Conservation (phyloP, 2,797 vertebrate genomes). For the Paedocypris micromegethes region DNA sequence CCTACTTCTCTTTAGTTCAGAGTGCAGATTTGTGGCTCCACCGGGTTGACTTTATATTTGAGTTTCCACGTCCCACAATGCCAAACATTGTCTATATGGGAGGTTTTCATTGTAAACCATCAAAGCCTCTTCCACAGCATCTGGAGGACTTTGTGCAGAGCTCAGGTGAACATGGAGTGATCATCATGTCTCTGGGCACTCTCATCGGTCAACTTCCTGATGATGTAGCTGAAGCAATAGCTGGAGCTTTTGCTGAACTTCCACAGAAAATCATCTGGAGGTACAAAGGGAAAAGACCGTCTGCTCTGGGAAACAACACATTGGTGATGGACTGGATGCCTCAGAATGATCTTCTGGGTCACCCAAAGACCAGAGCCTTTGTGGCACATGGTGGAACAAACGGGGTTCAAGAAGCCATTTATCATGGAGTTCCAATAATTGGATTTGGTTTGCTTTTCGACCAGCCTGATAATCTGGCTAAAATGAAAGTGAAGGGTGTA, state of each 20-base stretch:
- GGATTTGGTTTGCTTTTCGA: constrained; percentile 51
- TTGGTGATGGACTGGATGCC: constrained; percentile 53
- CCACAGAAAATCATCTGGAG: constrained; percentile 54
- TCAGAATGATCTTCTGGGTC: constrained; percentile 54
- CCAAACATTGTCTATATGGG: constrained; percentile 56
- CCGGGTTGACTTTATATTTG: constrained; percentile 54
- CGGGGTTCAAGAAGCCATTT: constrained; percentile 53
- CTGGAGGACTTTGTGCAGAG: constrained; percentile 55
- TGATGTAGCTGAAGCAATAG: constrained; percentile 43
- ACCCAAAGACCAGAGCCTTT: constrained; percentile 50
- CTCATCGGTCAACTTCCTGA: constrained; percentile 40
- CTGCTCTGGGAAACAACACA: constrained; percentile 51
- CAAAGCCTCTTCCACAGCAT: constrained; percentile 51
- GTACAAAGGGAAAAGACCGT: constrained; percentile 44
- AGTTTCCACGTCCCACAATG: constrained; percentile 56
- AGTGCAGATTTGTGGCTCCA: constrained; percentile 54
- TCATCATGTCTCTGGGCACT: constrained; percentile 59
- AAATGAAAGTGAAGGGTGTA: constrained; percentile 44
- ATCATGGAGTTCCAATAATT: constrained; percentile 49
- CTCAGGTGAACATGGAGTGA: constrained; percentile 52
- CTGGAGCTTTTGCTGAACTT: constrained; percentile 48
- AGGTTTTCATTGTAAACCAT: constrained; percentile 54
- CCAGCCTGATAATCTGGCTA: constrained; percentile 51
- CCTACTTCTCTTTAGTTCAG: constrained; percentile 33
- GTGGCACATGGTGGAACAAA: constrained; percentile 54